Conservation (phyloP, 2,888 invertebrate genomes). For the Mayetiola destructor region DNA sequence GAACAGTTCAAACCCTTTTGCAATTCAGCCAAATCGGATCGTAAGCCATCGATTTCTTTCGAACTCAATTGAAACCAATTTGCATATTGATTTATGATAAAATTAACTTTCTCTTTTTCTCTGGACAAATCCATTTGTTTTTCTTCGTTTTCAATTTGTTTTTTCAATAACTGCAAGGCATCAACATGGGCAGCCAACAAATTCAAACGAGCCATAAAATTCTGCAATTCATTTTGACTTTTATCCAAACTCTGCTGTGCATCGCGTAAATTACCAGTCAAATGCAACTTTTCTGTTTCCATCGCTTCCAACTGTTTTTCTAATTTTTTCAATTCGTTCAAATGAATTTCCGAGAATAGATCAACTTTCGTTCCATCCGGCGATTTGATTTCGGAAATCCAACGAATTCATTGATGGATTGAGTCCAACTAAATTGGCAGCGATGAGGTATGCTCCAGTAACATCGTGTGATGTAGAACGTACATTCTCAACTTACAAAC, state of each 20-base stretch:
- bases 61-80: slow-evolving; percentile 62
- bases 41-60: slow-evolving; percentile 58
- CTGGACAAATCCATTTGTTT: slow-evolving; percentile 20
- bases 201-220: slow-evolving; percentile 62
- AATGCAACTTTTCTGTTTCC: slow-evolving; percentile 65
- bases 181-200: slow-evolving; percentile 67
- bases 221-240: slow-evolving; percentile 65
- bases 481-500: not conserved
- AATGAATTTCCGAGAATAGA: slow-evolving; percentile 90
- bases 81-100: slow-evolving; percentile 46
- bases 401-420: not conserved
- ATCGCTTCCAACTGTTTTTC: slow-evolving; percentile 84
- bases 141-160: slow-evolving; percentile 40
- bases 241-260: slow-evolving; percentile 69
- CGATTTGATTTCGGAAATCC: slow-evolving; percentile 38
- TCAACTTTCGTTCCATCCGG: slow-evolving; percentile 55
- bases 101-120: slow-evolving; percentile 36
- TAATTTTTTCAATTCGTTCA: slow-evolving; percentile 83
- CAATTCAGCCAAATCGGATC: slow-evolving; percentile 51
- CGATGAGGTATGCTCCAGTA: not conserved
- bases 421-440: not conserved
- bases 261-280: slow-evolving; percentile 46
- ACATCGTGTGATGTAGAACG: not conserved
- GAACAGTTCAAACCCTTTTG: slow-evolving; percentile 51
- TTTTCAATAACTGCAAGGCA: slow-evolving; percentile 57